Conservation (phyloP, 1,140 invertebrate genomes). For the Magallana gigas region DNA sequence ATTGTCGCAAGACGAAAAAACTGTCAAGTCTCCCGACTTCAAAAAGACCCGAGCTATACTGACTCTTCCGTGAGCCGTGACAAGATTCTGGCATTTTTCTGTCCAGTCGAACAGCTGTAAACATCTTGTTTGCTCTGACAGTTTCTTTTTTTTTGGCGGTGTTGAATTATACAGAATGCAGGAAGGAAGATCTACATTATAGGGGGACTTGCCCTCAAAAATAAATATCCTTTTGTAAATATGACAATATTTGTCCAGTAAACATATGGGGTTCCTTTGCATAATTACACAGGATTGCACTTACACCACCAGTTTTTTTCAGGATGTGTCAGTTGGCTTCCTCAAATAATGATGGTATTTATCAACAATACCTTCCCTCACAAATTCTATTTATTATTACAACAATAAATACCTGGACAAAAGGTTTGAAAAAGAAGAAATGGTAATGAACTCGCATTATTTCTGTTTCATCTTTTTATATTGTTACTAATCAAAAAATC, state of each 20-base stretch:
- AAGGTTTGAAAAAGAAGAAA: not conserved
- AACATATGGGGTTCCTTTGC: not conserved
- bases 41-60: not conserved
- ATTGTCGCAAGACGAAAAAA: slow-evolving; percentile 30
- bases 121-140: slow-evolving; percentile 18
- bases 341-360: slow-evolving; percentile 10
- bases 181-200: slow-evolving; percentile 1
- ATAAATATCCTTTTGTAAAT: slow-evolving; percentile 39
- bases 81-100: slow-evolving; percentile 32
- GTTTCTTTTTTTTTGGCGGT: not conserved
- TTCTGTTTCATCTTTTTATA: slow-evolving; percentile 25
- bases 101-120: slow-evolving; percentile 13
- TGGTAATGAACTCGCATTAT: not conserved
- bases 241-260: slow-evolving; percentile 34
- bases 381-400: slow-evolving; percentile 15
- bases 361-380: not conserved
- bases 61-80: slow-evolving; percentile 17
- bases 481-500: not conserved
- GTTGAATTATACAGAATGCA: slow-evolving; percentile 28
- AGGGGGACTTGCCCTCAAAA: slow-evolving; percentile 7
- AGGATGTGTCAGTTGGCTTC: not conserved
- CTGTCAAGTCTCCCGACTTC: slow-evolving; percentile 23
- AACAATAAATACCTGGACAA: slow-evolving; percentile 18
- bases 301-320: not conserved
- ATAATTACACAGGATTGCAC: slow-evolving; percentile 27